These are phyloP conservation scores for Epirrita christyi DNA, from an alignment of 2,888 invertebrate genomes.

Conservation along the genomic window DNA sequence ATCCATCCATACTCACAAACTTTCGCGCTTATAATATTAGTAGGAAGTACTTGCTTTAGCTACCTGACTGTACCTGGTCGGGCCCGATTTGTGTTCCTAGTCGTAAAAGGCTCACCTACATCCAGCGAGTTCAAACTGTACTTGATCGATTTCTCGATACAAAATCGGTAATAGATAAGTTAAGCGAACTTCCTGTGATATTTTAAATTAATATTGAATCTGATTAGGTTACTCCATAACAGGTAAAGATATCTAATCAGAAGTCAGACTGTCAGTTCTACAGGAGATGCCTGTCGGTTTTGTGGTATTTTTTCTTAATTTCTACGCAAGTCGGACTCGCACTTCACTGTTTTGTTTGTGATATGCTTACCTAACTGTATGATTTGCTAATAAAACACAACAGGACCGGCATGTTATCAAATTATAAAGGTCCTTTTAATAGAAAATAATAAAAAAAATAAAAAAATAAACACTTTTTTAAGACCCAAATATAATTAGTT, in stretches of 20 bases:
- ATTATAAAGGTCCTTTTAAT: too few relatives aligned
- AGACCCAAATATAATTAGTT: too few relatives aligned
- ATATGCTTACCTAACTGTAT: too few relatives aligned
- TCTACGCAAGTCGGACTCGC: too few relatives aligned
- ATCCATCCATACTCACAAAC: too few relatives aligned
- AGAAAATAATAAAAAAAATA: too few relatives aligned
- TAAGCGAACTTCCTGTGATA: conserved; percentile 19
- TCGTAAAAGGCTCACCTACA: conserved; percentile 33
- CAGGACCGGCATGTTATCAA: too few relatives aligned
- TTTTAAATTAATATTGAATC: conserved; percentile 12
- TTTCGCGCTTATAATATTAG: too few relatives aligned
- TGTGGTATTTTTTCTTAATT: not conserved
- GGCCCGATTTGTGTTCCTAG: conserved; percentile 17
- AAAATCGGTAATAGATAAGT: conserved; percentile 20
- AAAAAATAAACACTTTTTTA: too few relatives aligned
- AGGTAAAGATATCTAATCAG: not conserved
- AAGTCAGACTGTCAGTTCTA: conserved; percentile 5
- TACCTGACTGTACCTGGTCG: conserved; percentile 4
- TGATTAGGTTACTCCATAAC: conserved; percentile 8
- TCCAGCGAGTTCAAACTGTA: conserved; percentile 24
- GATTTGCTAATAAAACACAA: too few relatives aligned
- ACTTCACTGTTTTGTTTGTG: too few relatives aligned
- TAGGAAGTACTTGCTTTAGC: too few relatives aligned
- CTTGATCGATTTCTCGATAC: conserved; percentile 27
- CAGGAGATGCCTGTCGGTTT: conserved; percentile 14